Base-by-base conservation (phyloP, 37 sponge, comb jelly and placozoan species). In the Oscarella lobularis region DNA sequence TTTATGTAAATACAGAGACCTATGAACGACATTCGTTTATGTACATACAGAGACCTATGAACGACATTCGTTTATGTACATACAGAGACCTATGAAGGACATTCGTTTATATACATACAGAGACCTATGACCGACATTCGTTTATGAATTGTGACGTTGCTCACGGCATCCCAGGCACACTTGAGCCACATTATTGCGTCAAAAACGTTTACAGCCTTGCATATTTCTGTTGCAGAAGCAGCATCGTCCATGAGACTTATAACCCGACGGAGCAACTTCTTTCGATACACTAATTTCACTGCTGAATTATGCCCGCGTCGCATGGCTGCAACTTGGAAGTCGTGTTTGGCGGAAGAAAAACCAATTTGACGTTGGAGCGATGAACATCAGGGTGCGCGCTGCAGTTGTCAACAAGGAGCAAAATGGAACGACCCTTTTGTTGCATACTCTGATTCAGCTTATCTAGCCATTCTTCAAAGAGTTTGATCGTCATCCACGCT, bases 221-320 rank as follows among this genome's bases (percentile, higher is more conserved):
- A 32, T 35, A 68, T 5, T 20, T 68, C 71, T 68, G 71, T 34
- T 29, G 31, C 71, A 68, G n/a, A 14, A 32, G 71, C 6, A 4
- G 6, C 71, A 32, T 68, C 4, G 33, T 68, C 71, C 6, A 68
- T 68, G 6, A 5, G 6, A 4, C 5, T 4, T 35, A 68, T 5
- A 5, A 68, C 6, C 5, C 31, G 71, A n/a, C 29, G 71, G 4
- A 68, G n/a, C 6, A 68, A 4, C n/a, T 14, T 31, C 29, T 14
- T 68, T n/a, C 71, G 6, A 14, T 68, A 68, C 6, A 5, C 4
- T 34, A 20, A 4, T 34, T 68, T 68, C n/a, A 68, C 29, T 32
- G 71, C 29, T 68, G 71, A 4, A 68, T 68, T 68, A 68, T 68
- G 5, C 71, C 71, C 6, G 71, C 71, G 31, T 68, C 71, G 4